A percentile compares a stretch with the other conserved stretches of the same genome.
These are phyloP conservation scores for Dolichotis patagonum DNA, from an alignment of 2,113 vertebrate species.

Conservation along the genomic window DNA sequence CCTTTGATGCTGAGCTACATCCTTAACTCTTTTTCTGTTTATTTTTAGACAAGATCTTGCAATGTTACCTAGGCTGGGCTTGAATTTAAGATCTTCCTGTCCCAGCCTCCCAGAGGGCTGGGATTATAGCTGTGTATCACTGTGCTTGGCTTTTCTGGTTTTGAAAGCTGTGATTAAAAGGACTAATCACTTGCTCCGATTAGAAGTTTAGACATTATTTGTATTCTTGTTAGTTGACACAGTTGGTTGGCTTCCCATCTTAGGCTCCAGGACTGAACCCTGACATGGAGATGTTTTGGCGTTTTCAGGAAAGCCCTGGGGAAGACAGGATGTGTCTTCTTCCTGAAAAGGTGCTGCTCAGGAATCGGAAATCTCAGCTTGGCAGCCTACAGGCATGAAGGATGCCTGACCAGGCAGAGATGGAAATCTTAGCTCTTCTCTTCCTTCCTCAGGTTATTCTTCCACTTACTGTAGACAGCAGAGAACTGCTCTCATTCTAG, in stretches of 20 bases:
- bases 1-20: neutral
- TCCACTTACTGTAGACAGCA: neutral
- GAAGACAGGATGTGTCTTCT: neutral
- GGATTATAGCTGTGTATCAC: neutral
- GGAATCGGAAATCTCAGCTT: neutral
- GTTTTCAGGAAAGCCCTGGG: neutral
- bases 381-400: neutral
- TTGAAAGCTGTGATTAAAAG: neutral
- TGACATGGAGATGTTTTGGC: neutral
- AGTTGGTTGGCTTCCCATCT: neutral
- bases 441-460: neutral
- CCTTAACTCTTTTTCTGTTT: neutral
- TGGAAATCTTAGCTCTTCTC: neutral
- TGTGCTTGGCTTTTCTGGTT: neutral
- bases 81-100: neutral
- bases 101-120: neutral
- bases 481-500: slow-evolving; percentile 8
- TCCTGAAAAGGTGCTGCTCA: neutral
- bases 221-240: neutral
- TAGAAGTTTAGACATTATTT: neutral
- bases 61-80: neutral
- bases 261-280: neutral
- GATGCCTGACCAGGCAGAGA: neutral
- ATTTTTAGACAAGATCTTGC: neutral
- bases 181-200: neutral